These are phyloP conservation scores for Liposcelis brunnea DNA, from an alignment of 2,888 invertebrate genomes.

Conservation along the genomic window DNA sequence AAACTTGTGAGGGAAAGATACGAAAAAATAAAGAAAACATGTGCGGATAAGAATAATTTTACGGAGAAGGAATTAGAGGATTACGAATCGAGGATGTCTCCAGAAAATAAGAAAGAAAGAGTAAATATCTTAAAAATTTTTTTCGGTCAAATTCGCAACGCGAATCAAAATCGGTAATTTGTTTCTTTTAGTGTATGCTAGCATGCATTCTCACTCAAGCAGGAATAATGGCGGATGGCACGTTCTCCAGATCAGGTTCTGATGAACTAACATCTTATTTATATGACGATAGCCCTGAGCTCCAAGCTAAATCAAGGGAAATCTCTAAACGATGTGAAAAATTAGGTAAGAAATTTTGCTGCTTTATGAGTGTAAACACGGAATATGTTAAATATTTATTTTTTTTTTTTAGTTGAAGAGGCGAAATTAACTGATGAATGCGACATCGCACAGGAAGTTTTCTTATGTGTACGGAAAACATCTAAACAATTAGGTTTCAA, in stretches of 20 bases:
- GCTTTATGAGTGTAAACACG: too few species aligned
- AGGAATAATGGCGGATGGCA: neutral
- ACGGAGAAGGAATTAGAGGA: neutral
- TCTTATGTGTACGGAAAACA: neutral
- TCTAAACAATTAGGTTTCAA: neutral
- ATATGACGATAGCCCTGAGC: neutral
- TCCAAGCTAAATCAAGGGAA: neutral
- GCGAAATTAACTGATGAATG: neutral
- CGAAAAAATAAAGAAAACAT: neutral
- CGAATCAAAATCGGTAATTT: too few species aligned
- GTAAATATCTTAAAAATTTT: neutral
- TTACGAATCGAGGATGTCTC: neutral
- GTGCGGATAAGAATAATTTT: neutral
- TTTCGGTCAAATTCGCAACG: too few species aligned
- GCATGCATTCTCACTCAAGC: constrained; percentile 4
- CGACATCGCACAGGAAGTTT: neutral
- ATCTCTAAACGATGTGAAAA: constrained; percentile 4
- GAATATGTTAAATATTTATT: too few species aligned
- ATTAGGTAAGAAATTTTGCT: neutral
- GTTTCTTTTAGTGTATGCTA: constrained; percentile 2
- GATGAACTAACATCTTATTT: neutral
- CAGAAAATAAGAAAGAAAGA: neutral
- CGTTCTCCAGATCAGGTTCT: neutral
- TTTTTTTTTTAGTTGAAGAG: neutral
- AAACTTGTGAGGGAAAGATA: neutral